Base-by-base conservation (phyloP, 2,888 invertebrate genomes). In the Bembecia ichneumoniformis region DNA sequence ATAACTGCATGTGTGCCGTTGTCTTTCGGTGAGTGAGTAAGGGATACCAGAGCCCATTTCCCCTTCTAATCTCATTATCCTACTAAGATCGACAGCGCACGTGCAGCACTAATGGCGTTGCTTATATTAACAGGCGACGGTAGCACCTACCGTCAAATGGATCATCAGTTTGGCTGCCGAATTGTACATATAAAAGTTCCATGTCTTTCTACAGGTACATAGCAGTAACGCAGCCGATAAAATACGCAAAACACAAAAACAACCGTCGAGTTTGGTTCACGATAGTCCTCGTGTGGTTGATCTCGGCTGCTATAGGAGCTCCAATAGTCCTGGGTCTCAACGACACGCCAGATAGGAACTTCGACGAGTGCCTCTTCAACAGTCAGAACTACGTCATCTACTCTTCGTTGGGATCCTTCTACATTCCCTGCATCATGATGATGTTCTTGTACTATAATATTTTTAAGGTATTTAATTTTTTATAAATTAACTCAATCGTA, bases 231-330 rank as follows among this genome's bases (percentile, higher is more conserved):
- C 95, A 96, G 78, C 99, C 99, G 68, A 98, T 99, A 77, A 97
- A 98, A 83, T 99, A 99, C 88, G 97, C 98, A 52, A 97, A 97
- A 75, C 98, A 98, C 90, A 97, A 97, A 89, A 98, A 97, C 90
- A 96, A 95, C 87, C 90, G 93, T 49, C 92, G 99, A 54, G 97
- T 98, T 46, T 96, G 96, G 92, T 87, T 97, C 77, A 99, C 98
- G 63, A 97, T 99, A 68, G 93, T 94, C 43, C 88, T 98, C 56
- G 98, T 98, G 48, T 99, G 99, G 99, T 91, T 96, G 62, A 95
- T 99, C 76, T 87, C 87, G 0, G 94, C 94, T 1, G 96, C 96
- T 54, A 99, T 99, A 61, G 99, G 98, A 36, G 94, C 96, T 14
- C 99, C 99, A 46, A 97, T 99, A 62, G 96, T 98, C 47, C 89